phyloP scores from a whole-genome alignment of 2,888 invertebrate species.

The Amphiduros pacificus region DNA sequence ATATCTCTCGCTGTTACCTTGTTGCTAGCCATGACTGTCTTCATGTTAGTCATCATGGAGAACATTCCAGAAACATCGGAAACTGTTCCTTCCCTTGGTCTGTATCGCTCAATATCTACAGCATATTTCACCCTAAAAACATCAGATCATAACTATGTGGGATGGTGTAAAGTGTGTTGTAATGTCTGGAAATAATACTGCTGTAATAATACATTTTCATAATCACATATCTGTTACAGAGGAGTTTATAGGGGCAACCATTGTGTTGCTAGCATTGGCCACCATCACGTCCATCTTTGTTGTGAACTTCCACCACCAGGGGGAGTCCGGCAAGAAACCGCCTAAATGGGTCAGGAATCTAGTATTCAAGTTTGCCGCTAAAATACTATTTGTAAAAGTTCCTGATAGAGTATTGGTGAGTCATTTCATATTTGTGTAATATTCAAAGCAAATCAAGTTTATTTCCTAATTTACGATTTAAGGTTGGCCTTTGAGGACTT shows the following conservation, averaged over 20 bases:
- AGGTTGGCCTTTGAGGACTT: too few species aligned
- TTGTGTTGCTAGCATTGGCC: not conserved
- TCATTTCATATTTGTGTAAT: too few species aligned
- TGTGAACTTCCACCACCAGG: conserved; percentile 1
- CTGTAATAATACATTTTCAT: too few species aligned
- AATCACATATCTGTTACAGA: too few species aligned
- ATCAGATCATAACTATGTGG: too few species aligned
- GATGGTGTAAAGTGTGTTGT: too few species aligned
- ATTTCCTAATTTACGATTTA: too few species aligned
- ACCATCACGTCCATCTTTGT: not conserved
- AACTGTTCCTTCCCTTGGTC: not conserved
- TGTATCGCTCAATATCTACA: too few species aligned
- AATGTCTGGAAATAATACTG: too few species aligned
- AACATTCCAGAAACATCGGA: not conserved
- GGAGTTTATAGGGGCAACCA: not conserved
- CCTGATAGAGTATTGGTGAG: too few species aligned
- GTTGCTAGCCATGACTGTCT: not conserved
- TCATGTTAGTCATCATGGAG: conserved; percentile 1
- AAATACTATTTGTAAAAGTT: not conserved
- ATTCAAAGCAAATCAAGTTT: too few species aligned
- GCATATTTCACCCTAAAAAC: too few species aligned
- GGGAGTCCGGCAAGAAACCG: not conserved
- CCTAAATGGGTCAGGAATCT: not conserved
- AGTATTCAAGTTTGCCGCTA: not conserved
- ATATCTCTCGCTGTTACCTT: not conserved